Percentiles rank a stretch among this genome's conserved stretches.
Conservation (phyloP, 2,888 invertebrate genomes). For the Corythucha ciliata region DNA sequence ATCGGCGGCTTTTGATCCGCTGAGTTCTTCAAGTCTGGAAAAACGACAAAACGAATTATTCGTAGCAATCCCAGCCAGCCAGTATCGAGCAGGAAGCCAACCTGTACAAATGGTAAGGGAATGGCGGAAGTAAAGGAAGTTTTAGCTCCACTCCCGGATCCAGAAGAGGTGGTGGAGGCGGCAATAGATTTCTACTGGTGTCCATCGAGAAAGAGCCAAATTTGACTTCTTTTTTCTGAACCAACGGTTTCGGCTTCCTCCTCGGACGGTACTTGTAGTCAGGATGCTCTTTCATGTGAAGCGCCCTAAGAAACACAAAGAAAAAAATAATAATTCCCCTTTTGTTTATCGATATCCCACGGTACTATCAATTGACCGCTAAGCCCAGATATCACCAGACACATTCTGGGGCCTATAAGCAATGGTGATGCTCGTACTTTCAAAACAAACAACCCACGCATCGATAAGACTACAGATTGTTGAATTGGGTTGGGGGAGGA, state of each 20-base stretch:
- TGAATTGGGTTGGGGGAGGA: constrained; percentile 1
- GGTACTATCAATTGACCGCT: too few species aligned
- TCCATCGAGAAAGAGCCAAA: constrained; percentile 29
- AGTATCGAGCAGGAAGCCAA: constrained; percentile 40
- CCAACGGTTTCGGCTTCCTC: constrained; percentile 73
- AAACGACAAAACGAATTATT: neutral
- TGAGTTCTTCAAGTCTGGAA: constrained; percentile 33
- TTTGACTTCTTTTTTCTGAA: constrained; percentile 64
- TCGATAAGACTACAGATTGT: too few species aligned
- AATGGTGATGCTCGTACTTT: too few species aligned
- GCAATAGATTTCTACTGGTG: constrained; percentile 41
- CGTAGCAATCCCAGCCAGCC: constrained; percentile 42
- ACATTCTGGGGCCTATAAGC: too few species aligned
- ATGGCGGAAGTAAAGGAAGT: constrained; percentile 58
- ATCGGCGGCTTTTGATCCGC: constrained; percentile 47
- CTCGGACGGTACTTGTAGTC: constrained; percentile 86
- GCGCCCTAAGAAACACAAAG: constrained; percentile 50
- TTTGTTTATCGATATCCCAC: too few species aligned
- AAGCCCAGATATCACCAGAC: too few species aligned
- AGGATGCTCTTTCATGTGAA: constrained; percentile 89
- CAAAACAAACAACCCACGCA: too few species aligned
- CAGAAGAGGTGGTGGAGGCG: constrained; percentile 43
- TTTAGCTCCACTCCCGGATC: constrained; percentile 52
- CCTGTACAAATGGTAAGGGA: constrained; percentile 57
- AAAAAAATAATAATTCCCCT: neutral